Base-by-base conservation (phyloP, 1,140 invertebrate genomes). In the Caenorhabditis remanei region DNA sequence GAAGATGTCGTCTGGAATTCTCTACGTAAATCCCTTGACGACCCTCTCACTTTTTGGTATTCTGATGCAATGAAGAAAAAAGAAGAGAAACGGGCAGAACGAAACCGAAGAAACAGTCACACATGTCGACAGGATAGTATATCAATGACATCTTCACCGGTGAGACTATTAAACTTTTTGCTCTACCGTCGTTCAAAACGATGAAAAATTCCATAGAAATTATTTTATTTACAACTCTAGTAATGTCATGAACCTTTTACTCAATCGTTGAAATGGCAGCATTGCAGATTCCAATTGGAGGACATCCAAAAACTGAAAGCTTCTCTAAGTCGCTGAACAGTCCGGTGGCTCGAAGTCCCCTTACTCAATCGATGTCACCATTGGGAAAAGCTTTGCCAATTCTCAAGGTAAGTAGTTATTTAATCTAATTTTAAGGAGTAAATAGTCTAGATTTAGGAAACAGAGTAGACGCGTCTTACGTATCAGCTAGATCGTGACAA, bases 261-360 rank as follows among this genome's bases (percentile, higher is more conserved):
- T 14, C 3, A 53, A n/a, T n/a, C 56, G 1, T n/a, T 58, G 56
- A 19, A 58, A 58, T 8, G n/a, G 0, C 4, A 32, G 40, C 11
- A 3, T 71, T 71, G 4, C 67, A 71, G 67, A 71, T 71, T 46
- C 67, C 67, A 43, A 71, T 71, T 14, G 43, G 67, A 71, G 67
- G 67, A 43, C 67, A 41, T 46, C 41, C 40, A 5, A 71, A 71
- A 71, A 43, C 41, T 21, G 67, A 71, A 5, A 71, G 67, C 9
- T n/a, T 71, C 67, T 71, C 67, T 14, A 71, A 71, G 46, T 71
- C 67, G 1, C 9, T 46, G 1, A 16, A 19, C 14, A 71, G 67
- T 46, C 67, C 67, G 13, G 16, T 46, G 5, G 32, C 32, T 46
- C 67, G 46, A 71, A 19, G 13, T 43, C 67, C 67, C 5, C 19